Evolutionary conservation across 2,797 vertebrate genomes (phyloP).

Genomic region (Apogon hyalosoma): DNA sequence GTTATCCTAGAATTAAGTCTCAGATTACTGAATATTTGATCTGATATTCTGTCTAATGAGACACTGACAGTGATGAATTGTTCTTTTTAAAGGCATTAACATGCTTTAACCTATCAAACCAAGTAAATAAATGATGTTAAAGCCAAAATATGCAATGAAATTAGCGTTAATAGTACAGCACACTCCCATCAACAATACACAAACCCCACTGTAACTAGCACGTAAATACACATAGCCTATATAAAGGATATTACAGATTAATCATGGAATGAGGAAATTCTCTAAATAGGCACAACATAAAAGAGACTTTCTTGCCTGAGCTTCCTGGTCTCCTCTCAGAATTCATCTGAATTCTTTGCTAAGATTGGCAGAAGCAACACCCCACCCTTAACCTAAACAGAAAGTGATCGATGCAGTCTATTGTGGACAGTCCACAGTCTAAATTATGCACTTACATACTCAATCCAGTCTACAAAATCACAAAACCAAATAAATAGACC

Average conservation of each 20-base stretch:
- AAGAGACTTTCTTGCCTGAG: neutral
- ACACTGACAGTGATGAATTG: no score
- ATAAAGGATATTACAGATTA: neutral
- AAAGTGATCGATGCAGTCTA: constrained; percentile 7
- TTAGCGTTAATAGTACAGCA: neutral
- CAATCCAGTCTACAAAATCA: neutral
- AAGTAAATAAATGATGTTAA: neutral
- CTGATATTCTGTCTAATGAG: no score
- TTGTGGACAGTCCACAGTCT: neutral
- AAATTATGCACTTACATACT: neutral
- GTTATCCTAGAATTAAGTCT: no score
- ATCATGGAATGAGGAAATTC: neutral
- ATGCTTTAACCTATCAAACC: neutral
- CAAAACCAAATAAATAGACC: neutral
- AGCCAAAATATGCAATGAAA: neutral
- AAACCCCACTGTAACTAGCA: neutral
- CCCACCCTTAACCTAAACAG: constrained; percentile 8
- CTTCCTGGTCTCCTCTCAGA: neutral
- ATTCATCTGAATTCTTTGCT: neutral
- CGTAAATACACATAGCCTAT: neutral
- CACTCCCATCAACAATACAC: neutral
- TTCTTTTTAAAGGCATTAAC: neutral
- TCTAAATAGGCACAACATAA: neutral
- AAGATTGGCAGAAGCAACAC: constrained; percentile 2
- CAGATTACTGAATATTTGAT: no score